Evolutionary conservation across 2,888 invertebrate species (phyloP).

Genomic region (Smittia aterrima): DNA sequence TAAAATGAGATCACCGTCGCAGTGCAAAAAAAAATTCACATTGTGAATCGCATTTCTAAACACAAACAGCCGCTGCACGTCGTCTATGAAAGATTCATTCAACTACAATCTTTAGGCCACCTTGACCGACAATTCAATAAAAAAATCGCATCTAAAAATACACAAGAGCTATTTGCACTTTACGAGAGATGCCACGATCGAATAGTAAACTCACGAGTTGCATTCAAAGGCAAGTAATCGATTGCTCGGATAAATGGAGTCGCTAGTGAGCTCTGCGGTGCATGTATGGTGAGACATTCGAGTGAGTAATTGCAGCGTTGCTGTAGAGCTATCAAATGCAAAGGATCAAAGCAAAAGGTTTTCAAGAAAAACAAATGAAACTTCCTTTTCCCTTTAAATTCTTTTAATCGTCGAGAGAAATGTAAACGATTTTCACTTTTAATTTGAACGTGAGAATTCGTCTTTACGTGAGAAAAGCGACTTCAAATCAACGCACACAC

Average conservation of each 20-base stretch:
- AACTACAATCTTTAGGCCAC: conserved; percentile 34
- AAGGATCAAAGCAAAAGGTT: too few relatives aligned
- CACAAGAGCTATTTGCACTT: conserved; percentile 6
- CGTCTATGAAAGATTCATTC: conserved; percentile 39
- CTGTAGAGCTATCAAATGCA: too few relatives aligned
- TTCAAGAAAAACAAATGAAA: too few relatives aligned
- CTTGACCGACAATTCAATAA: conserved; percentile 41
- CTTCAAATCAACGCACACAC: conserved; percentile 22
- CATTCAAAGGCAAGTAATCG: too few relatives aligned
- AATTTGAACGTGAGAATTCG: neutral
- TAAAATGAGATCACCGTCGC: conserved; percentile 38
- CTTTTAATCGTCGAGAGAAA: too few relatives aligned
- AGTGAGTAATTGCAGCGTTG: neutral
- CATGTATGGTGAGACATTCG: neutral
- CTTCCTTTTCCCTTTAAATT: too few relatives aligned
- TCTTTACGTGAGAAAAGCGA: neutral
- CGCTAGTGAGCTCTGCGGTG: too few relatives aligned
- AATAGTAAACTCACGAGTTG: too few relatives aligned
- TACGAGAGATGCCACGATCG: neutral
- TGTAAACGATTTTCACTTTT: neutral
- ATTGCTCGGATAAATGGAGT: too few relatives aligned
- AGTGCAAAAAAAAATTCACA: conserved; percentile 8
- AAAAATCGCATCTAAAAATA: conserved; percentile 31
- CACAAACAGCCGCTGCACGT: neutral
- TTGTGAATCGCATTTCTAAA: conserved; percentile 38